These are phyloP conservation scores for Rhodophaea formosa DNA, from an alignment of 2,888 invertebrate genomes.

Conservation along the genomic window DNA sequence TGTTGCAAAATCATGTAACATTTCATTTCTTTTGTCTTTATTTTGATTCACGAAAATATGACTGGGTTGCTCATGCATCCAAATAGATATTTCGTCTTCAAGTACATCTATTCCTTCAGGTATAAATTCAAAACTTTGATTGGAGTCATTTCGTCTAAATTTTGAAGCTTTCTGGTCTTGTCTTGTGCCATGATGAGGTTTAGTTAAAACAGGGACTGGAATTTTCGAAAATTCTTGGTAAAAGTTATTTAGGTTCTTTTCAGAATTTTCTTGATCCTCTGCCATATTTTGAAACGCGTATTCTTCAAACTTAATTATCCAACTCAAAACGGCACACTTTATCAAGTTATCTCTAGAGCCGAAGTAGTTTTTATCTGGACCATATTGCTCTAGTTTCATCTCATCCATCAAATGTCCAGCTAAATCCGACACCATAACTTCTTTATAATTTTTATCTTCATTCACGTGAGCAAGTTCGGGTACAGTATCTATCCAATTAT, in stretches of 20 bases:
- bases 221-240: conserved; percentile 34
- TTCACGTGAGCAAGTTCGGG: conserved; percentile 35
- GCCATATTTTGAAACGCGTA: conserved; percentile 37
- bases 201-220: conserved; percentile 37
- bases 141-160: conserved; percentile 27
- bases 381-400: conserved; percentile 40
- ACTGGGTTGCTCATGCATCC: conserved; percentile 51
- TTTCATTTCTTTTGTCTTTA: conserved; percentile 30
- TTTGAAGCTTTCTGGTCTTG: conserved; percentile 40
- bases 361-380: conserved; percentile 27
- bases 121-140: conserved; percentile 31
- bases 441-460: conserved; percentile 42
- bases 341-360: conserved; percentile 35
- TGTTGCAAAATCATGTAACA: conserved; percentile 44
- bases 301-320: conserved; percentile 46
- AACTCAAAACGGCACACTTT: conserved; percentile 34
- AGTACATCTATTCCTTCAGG: conserved; percentile 42
- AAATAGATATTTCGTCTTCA: conserved; percentile 54
- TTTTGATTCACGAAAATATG: conserved; percentile 36
- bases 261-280: conserved; percentile 33
- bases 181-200: conserved; percentile 43
- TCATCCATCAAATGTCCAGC: conserved; percentile 48
- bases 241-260: conserved; percentile 39
- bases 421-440: conserved; percentile 45
- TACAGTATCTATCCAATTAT: conserved; percentile 45